Evolutionary conservation across 2,888 invertebrate genomes (phyloP).

Genomic region (Ctena decussata): DNA sequence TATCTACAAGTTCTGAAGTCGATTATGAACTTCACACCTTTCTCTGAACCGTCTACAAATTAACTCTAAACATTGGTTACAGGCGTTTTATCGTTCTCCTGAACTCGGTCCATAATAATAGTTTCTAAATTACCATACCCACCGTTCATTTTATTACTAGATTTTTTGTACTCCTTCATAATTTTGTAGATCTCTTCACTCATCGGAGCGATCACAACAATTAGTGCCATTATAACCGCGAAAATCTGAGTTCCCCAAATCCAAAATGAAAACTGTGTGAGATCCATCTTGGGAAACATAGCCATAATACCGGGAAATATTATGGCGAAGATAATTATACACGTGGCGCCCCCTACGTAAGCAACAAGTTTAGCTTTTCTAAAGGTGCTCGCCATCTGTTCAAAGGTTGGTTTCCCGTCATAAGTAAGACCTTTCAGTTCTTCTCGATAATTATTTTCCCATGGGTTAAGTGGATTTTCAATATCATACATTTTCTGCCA

Average conservation of each 20-base stretch:
- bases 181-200: constrained; percentile 80
- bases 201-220: constrained; percentile 81
- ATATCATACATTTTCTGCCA: constrained; percentile 84
- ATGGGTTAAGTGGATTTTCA: constrained; percentile 82
- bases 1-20: too few relatives aligned
- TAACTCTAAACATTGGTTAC: constrained; percentile 56
- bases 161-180: constrained; percentile 76
- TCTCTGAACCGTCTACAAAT: too few relatives aligned
- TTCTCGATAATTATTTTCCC: constrained; percentile 81
- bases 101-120: constrained; percentile 48
- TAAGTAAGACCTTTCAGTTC: constrained; percentile 78
- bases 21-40: too few relatives aligned
- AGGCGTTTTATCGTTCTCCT: constrained; percentile 52
- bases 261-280: constrained; percentile 80
- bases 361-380: constrained; percentile 78
- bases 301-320: constrained; percentile 82
- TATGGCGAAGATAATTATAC: constrained; percentile 77
- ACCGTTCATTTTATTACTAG: constrained; percentile 60
- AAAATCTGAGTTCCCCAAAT: constrained; percentile 80
- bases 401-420: constrained; percentile 79
- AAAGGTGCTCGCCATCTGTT: constrained; percentile 80
- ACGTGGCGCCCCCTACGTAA: constrained; percentile 75
- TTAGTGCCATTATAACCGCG: constrained; percentile 82
- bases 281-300: constrained; percentile 78
- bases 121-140: constrained; percentile 65